A percentile compares a stretch with the other conserved stretches of the same genome.
phyloP scores from a whole-genome alignment of 1,140 invertebrate genomes.

The Babylonia areolata region DNA sequence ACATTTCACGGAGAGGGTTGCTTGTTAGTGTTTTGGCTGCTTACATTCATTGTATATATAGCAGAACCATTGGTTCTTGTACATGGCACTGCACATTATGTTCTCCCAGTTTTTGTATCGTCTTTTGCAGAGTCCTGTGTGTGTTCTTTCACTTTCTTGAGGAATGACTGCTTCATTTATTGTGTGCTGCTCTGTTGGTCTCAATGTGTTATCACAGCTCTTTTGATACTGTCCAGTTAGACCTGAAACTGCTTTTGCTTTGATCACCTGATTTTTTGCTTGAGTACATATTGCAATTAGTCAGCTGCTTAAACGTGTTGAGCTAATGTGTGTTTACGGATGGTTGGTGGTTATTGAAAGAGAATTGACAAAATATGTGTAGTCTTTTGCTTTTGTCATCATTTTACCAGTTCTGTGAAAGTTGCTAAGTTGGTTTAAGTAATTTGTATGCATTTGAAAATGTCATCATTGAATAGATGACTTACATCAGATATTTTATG shows the following conservation, averaged over 20 bases:
- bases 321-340: neutral
- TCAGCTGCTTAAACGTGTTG: neutral
- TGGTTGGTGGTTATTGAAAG: too few relatives aligned
- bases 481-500: too few relatives aligned
- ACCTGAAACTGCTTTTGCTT: neutral
- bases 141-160: too few relatives aligned
- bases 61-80: neutral
- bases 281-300: neutral
- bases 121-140: neutral
- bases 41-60: neutral
- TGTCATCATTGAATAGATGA: too few relatives aligned
- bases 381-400: neutral
- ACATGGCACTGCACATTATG: neutral
- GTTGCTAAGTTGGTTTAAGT: too few relatives aligned
- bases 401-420: too few relatives aligned
- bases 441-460: too few relatives aligned
- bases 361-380: too few relatives aligned
- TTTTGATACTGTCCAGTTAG: too few relatives aligned
- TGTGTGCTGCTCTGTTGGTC: neutral
- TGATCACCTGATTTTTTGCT: neutral
- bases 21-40: neutral
- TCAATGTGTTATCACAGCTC: neutral
- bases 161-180: too few relatives aligned
- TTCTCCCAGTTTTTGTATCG: neutral
- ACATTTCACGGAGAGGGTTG: neutral